Percentiles rank a stretch among this genome's conserved stretches.
Evolutionary conservation across 2,113 vertebrate genomes (phyloP).

Genomic region (Megaceryle maxima): DNA sequence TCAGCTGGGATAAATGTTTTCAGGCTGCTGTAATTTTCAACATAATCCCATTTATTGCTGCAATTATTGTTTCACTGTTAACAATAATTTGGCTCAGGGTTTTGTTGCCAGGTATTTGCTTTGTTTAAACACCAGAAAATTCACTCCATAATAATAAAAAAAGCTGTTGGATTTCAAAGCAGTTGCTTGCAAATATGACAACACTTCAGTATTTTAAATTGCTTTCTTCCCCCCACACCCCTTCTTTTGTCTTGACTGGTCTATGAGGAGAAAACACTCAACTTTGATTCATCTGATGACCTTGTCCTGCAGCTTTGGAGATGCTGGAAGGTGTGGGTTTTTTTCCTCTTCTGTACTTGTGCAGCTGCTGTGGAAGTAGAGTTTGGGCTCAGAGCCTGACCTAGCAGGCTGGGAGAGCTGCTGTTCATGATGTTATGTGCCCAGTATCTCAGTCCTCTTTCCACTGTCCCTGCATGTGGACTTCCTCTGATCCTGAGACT

Average conservation of each 20-base stretch:
- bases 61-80: background rate
- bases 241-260: background rate
- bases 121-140: slow-evolving; percentile 1
- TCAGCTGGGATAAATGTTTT: background rate
- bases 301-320: background rate
- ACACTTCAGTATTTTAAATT: background rate
- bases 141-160: background rate
- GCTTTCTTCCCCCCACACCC: background rate
- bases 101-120: background rate
- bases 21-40: background rate
- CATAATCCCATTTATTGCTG: background rate
- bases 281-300: background rate
- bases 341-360: background rate
- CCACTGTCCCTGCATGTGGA: rapidly evolving
- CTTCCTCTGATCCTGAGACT: background rate
- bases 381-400: too few relatives aligned
- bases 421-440: too few relatives aligned
- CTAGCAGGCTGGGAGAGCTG: background rate
- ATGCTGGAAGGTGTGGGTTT: background rate
- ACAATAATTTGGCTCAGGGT: background rate
- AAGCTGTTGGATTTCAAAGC: background rate
- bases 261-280: background rate
- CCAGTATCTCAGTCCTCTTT: background rate
- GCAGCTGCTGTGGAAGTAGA: background rate
- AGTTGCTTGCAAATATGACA: background rate